Evolutionary conservation across 2,888 invertebrate species (phyloP), one percentile per base, ranked within the genome.

Genomic region (Melinaea menophilus): DNA sequence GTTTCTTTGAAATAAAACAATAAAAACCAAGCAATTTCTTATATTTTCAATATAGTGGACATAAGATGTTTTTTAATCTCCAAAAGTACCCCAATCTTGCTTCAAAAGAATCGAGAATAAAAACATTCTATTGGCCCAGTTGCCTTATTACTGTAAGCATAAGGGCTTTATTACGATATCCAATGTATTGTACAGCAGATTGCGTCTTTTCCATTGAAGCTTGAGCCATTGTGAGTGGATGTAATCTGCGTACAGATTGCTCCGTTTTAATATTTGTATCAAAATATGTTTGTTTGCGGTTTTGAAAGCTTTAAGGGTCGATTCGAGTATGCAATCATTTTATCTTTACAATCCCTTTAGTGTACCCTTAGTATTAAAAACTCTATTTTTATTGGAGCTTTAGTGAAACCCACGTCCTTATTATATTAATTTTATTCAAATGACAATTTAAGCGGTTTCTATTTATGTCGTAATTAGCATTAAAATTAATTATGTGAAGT

Each of bases 151-250:
- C 1, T 11, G 54, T 58, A 5, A 0, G 11, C 2, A 59, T 61
- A 66, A 55, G 57, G 37, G 54, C 47, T 46, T 62, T 59, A 58
- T 57, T 62, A 12, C 62, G 59, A 62, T 33, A 54, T 22, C 22
- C 11, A 5, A 58, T 55, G 65, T 56, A 63, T 63, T 65, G 54
- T 60, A 56, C 68, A 66, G 59, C 59, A 65, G 62, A 68, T 68
- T 68, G 68, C 57, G 63, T 58, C 63, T 68, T 66, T 62, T 61
- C 68, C 61, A 64, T 66, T 64, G 63, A 66, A 62, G 59, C 63
- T 62, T 66, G 61, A 61, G 46, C 59, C 65, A 68, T 68, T 68
- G 68, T 68, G 60, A 63, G 65, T 56, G 58, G 63, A 62, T 61
- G 57, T 68, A 66, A 68, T 66, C 51, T 65, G 59, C 56, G 55